Conservation (phyloP, 2,888 invertebrate species). For the Agonum fuliginosum region DNA sequence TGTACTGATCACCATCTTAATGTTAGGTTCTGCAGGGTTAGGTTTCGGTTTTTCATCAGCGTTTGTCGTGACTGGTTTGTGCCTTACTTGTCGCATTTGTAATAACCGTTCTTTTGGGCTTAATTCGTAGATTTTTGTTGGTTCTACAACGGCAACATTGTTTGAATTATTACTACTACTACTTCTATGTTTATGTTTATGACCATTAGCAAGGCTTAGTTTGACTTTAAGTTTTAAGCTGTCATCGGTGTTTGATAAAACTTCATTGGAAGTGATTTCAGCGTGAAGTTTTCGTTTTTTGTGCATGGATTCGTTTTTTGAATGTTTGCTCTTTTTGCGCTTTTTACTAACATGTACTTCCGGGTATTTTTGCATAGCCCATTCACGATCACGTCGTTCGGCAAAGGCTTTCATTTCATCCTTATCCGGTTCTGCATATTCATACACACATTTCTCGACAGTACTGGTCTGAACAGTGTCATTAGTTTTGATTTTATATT, state of each 20-base stretch:
- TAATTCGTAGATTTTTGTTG: constrained; percentile 63
- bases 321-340: constrained; percentile 76
- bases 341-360: constrained; percentile 72
- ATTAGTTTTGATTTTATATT: constrained; percentile 42
- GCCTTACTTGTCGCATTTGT: constrained; percentile 72
- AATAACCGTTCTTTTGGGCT: constrained; percentile 71
- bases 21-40: not conserved
- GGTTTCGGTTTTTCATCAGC: constrained; percentile 67
- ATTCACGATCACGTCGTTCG: constrained; percentile 71
- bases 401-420: constrained; percentile 72
- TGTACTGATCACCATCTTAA: constrained; percentile 30
- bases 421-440: constrained; percentile 71
- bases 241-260: constrained; percentile 69
- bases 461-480: not conserved
- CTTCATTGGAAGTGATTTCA: constrained; percentile 72
- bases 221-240: constrained; percentile 76
- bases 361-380: constrained; percentile 71
- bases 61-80: constrained; percentile 66
- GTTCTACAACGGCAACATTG: constrained; percentile 50
- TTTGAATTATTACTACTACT: constrained; percentile 52
- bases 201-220: constrained; percentile 71
- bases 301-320: constrained; percentile 72
- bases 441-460: constrained; percentile 67
- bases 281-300: constrained; percentile 76
- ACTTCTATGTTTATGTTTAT: constrained; percentile 71